Conservation (phyloP, 2,113 vertebrate genomes). For the Chunga burmeisteri region DNA sequence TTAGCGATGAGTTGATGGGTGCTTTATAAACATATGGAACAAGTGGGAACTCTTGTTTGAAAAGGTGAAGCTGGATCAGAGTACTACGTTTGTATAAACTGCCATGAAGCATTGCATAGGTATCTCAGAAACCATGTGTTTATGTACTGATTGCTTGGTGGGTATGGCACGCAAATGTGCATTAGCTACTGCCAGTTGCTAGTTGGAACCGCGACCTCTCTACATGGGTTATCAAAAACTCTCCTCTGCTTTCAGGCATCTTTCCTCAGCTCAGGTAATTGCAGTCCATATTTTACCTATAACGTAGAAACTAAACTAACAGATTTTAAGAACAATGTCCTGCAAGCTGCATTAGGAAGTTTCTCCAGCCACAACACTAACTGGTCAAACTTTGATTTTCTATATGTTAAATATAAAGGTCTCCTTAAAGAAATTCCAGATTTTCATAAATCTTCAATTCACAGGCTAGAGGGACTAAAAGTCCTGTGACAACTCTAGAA, state of each 20-base stretch:
- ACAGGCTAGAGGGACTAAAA: background rate
- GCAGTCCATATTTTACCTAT: background rate
- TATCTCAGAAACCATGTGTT: background rate
- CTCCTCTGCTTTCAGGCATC: background rate
- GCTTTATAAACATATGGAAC: background rate
- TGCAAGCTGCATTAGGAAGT: background rate
- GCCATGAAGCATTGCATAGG: background rate
- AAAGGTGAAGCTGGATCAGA: background rate
- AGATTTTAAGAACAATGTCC: background rate
- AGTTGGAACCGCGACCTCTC: background rate
- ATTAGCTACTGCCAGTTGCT: background rate
- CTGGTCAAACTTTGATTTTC: background rate
- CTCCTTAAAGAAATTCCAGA: background rate
- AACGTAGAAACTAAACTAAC: background rate
- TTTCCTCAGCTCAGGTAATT: background rate
- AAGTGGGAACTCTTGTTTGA: background rate
- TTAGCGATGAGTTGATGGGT: background rate
- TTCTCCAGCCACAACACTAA: background rate
- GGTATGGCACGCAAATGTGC: background rate
- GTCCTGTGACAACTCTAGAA: background rate
- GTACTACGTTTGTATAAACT: background rate
- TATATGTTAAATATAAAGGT: background rate
- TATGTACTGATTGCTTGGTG: background rate
- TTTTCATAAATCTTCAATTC: background rate
- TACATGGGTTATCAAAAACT: background rate